phyloP scores from a whole-genome alignment of 2,113 vertebrate genomes.

The Brachirus orientalis region DNA sequence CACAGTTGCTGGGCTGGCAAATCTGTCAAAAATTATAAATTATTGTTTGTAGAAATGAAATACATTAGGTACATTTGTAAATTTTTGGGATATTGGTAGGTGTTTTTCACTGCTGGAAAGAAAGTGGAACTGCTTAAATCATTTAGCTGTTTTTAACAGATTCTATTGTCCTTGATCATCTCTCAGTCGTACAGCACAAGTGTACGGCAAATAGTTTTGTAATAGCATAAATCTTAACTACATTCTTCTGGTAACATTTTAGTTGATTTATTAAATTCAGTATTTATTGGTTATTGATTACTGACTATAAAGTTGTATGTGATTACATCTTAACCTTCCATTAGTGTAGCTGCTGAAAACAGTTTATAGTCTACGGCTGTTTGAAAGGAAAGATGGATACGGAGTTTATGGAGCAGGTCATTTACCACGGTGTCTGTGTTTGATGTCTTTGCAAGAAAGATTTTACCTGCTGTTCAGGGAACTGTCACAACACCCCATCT shows the following conservation, averaged over 20 bases:
- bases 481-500: background rate
- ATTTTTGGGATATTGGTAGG: no score
- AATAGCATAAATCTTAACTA: no score
- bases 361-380: background rate
- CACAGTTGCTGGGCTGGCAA: no score
- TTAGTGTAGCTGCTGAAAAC: background rate
- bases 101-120: no score
- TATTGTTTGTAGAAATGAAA: no score
- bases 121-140: background rate
- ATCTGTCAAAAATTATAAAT: no score
- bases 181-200: background rate
- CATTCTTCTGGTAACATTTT: no score
- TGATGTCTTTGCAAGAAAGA: background rate
- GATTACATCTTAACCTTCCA: background rate
- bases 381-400: background rate
- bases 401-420: background rate
- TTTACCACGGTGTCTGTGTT: background rate
- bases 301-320: background rate
- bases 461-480: slow-evolving; percentile 3
- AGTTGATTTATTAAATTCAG: background rate
- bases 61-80: no score
- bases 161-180: background rate
- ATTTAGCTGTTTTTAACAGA: background rate
- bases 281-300: no score
- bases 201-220: no score